A percentile compares a stretch with the other conserved stretches of the same genome.
Conservation (phyloP, 2,888 invertebrate species). For the Ashinkailepas kermadecensis region DNA sequence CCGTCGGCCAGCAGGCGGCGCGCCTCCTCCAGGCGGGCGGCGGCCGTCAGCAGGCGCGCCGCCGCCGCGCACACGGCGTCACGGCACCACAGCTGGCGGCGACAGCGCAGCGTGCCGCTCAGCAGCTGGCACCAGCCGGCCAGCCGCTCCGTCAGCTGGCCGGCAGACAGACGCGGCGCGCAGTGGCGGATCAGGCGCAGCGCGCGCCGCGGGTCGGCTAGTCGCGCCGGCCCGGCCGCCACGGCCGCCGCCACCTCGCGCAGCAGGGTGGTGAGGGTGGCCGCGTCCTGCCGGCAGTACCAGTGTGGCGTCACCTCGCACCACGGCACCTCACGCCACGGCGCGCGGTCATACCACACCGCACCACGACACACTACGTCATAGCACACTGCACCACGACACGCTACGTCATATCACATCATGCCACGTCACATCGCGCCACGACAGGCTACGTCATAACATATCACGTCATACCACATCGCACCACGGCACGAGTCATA, state of each 20-base stretch:
- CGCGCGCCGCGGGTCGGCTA: slow-evolving; percentile 1
- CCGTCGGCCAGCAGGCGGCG: slow-evolving; percentile 10
- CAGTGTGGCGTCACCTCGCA: too few relatives aligned
- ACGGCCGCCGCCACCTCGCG: background rate
- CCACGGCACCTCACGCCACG: too few relatives aligned
- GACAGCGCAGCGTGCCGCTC: background rate
- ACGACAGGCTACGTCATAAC: too few relatives aligned
- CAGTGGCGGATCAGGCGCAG: slow-evolving; percentile 19
- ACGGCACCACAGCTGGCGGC: background rate
- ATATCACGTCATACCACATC: too few relatives aligned
- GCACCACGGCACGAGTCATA: too few relatives aligned
- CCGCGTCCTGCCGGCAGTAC: background rate
- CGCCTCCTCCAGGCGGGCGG: background rate
- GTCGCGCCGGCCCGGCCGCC: background rate
- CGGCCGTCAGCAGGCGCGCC: background rate
- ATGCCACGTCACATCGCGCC: too few relatives aligned
- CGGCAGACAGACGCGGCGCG: slow-evolving; percentile 8
- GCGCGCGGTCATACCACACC: too few relatives aligned
- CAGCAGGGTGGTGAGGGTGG: background rate
- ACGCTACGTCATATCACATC: too few relatives aligned
- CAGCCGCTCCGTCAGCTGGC: background rate
- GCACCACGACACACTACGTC: too few relatives aligned
- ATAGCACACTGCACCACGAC: too few relatives aligned
- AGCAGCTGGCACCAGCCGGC: slow-evolving; percentile 8
- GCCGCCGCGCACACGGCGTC: slow-evolving; percentile 3